phyloP scores from a whole-genome alignment of 2,113 vertebrate species.

The Solenodon paradoxus region DNA sequence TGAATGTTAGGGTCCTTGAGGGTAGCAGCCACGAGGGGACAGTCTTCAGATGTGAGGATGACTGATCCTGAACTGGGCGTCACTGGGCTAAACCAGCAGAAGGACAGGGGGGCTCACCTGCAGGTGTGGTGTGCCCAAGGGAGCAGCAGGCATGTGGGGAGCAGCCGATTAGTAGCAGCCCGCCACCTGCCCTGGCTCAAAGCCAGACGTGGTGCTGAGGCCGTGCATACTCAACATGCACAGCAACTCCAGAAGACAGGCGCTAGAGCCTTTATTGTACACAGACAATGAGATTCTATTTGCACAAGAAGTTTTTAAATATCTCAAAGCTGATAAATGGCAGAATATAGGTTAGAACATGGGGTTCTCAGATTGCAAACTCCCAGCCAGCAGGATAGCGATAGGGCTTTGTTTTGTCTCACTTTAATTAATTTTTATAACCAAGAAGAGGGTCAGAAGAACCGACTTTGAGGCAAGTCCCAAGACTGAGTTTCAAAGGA shows the following conservation, averaged over 20 bases:
- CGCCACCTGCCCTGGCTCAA: neutral
- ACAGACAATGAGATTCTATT: neutral
- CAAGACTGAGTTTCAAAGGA: neutral
- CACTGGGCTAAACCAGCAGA: neutral
- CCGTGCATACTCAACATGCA: neutral
- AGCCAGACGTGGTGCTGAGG: neutral
- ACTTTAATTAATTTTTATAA: neutral
- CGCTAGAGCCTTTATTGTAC: neutral
- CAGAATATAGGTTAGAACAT: neutral
- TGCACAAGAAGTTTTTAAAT: neutral
- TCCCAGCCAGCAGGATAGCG: neutral
- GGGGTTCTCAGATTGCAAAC: neutral
- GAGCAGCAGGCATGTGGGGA: neutral
- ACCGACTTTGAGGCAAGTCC: neutral
- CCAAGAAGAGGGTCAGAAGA: neutral
- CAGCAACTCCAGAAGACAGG: fast-evolving
- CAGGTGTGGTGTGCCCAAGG: neutral
- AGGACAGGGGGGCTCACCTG: neutral
- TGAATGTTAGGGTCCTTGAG: neutral
- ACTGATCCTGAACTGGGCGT: neutral
- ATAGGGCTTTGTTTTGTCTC: neutral
- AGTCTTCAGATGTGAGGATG: neutral
- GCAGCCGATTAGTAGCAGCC: too few relatives aligned
- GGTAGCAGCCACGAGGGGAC: neutral
- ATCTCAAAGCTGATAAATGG: neutral